phyloP scores from a whole-genome alignment of 1,140 invertebrate species.

The Drosophila mojavensis region DNA sequence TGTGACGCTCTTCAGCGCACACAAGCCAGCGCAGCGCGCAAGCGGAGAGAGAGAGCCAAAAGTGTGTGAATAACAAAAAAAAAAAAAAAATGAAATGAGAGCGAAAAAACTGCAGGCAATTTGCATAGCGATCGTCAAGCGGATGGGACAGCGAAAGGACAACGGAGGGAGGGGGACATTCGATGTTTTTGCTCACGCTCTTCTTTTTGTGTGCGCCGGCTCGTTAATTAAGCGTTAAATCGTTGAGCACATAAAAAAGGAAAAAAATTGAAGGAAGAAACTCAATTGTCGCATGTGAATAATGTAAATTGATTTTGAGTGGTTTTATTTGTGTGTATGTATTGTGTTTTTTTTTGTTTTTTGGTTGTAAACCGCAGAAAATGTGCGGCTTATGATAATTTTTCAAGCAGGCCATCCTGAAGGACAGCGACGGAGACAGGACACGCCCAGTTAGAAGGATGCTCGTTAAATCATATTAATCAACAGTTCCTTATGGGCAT shows the following conservation, averaged over 20 bases:
- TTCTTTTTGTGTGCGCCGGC: slow-evolving; percentile 28
- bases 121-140: slow-evolving; percentile 66
- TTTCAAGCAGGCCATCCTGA: slow-evolving; percentile 14
- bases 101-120: slow-evolving; percentile 46
- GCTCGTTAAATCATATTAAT: slow-evolving; percentile 77
- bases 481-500: slow-evolving; percentile 46
- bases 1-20: slow-evolving; percentile 51
- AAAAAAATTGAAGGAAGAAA: slow-evolving; percentile 18
- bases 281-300: slow-evolving; percentile 38
- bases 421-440: slow-evolving; percentile 35
- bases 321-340: slow-evolving; percentile 49
- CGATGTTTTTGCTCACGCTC: slow-evolving; percentile 15
- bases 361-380: slow-evolving; percentile 59
- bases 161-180: background rate
- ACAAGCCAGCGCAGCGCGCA: background rate
- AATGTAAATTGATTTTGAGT: slow-evolving; percentile 74
- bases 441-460: slow-evolving; percentile 42
- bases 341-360: slow-evolving; percentile 10
- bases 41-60: slow-evolving; percentile 4
- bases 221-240: slow-evolving; percentile 80
- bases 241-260: slow-evolving; percentile 56
- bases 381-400: slow-evolving; percentile 75
- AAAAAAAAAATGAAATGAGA: background rate
- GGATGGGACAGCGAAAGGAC: background rate
- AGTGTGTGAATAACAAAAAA: slow-evolving; percentile 8